Percentiles rank a stretch among this genome's conserved stretches.
Conservation (phyloP, 2,888 invertebrate species). For the Machimus rusticus region DNA sequence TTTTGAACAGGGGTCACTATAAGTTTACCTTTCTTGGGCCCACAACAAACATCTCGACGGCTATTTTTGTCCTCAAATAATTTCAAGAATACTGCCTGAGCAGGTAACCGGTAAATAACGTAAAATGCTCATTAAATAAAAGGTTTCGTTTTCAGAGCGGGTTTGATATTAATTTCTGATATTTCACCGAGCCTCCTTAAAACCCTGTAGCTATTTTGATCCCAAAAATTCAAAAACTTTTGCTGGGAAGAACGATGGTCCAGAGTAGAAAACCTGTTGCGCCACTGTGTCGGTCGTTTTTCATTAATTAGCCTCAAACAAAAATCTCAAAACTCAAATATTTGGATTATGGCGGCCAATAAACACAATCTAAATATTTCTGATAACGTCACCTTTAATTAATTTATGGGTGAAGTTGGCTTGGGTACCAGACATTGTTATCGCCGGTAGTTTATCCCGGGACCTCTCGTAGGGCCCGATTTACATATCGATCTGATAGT, state of each 20-base stretch:
- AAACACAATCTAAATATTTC: slow-evolving; percentile 30
- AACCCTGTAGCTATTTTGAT: not conserved
- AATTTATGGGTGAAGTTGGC: slow-evolving; percentile 20
- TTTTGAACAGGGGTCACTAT: not conserved
- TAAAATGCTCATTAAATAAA: not conserved
- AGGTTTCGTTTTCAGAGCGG: not conserved
- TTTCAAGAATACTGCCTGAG: not conserved
- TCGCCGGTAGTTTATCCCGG: slow-evolving; percentile 18
- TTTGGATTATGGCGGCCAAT: slow-evolving; percentile 14
- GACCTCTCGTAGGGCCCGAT: not conserved
- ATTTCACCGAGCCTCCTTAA: not conserved
- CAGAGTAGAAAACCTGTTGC: not conserved
- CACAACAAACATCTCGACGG: not conserved
- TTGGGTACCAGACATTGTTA: not conserved
- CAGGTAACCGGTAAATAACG: not conserved
- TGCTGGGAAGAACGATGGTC: not conserved
- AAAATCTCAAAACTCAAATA: slow-evolving; percentile 5
- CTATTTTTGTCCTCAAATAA: not conserved
- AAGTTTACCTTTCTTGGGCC: not conserved
- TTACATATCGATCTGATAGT: slow-evolving; percentile 35
- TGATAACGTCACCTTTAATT: slow-evolving; percentile 30
- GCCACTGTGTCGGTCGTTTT: not conserved
- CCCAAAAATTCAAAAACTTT: not conserved
- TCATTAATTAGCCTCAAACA: slow-evolving; percentile 14
- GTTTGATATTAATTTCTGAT: not conserved